Evolutionary conservation across 2,113 vertebrate species (phyloP).

Genomic region (Struthidea cinerea): DNA sequence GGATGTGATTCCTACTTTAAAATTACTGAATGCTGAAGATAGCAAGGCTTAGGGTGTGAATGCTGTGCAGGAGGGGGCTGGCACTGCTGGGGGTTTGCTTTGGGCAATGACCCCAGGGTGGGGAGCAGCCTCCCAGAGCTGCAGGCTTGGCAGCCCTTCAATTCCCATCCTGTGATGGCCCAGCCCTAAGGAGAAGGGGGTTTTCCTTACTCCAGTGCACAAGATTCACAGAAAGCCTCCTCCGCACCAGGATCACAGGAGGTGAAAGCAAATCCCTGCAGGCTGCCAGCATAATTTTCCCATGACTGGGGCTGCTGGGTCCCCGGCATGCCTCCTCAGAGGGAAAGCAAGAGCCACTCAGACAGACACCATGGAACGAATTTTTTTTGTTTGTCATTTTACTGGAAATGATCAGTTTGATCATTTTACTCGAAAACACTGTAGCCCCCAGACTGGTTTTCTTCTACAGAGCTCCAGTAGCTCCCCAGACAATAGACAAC

Average conservation of each 20-base stretch:
- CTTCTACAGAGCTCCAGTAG: not conserved
- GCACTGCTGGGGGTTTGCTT: not conserved
- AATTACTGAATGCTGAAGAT: not conserved
- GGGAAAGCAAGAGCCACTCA: not conserved
- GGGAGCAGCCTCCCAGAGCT: not conserved
- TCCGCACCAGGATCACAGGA: not conserved
- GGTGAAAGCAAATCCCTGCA: not conserved
- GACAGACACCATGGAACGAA: rapidly evolving
- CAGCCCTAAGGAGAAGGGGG: not conserved
- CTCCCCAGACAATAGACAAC: not conserved
- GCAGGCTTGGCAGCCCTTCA: not conserved
- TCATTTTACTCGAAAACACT: not conserved
- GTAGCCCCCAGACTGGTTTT: not conserved
- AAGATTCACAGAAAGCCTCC: not conserved
- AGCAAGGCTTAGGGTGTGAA: not conserved
- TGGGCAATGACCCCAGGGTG: not conserved
- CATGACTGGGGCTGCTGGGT: not conserved
- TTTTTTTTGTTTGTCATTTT: not conserved
- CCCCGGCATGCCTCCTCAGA: not conserved
- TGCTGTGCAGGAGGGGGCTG: not conserved
- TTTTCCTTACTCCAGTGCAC: not conserved
- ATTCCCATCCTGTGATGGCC: not conserved
- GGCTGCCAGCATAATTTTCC: not conserved
- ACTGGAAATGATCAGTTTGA: not conserved
- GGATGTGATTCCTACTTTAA: not conserved